phyloP scores from a whole-genome alignment of 2,888 invertebrate genomes.

The Drosophila melanosoma region DNA sequence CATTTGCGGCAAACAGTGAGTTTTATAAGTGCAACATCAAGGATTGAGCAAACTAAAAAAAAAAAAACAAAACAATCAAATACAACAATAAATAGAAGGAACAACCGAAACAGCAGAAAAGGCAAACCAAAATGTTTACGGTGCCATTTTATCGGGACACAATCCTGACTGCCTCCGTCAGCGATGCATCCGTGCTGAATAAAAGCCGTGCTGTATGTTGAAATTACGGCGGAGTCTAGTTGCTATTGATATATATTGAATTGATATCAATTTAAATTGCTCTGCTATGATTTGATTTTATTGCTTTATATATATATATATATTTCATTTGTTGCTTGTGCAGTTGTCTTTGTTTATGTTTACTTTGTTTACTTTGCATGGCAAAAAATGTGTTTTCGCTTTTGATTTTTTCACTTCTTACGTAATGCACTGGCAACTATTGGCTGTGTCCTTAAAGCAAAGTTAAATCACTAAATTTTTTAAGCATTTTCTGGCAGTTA shows the following conservation, averaged over 20 bases:
- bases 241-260: conserved; percentile 13
- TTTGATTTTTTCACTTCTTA: conserved; percentile 33
- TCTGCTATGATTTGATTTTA: conserved; percentile 33
- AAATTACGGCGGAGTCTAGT: conserved; percentile 9
- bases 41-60: conserved; percentile 1
- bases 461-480: conserved; percentile 22
- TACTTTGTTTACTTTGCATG: conserved; percentile 29
- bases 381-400: neutral
- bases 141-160: conserved; percentile 85
- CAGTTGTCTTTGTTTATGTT: conserved; percentile 29
- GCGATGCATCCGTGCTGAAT: conserved; percentile 88
- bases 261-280: conserved; percentile 64
- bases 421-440: conserved; percentile 23
- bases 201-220: conserved; percentile 86
- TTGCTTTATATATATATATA: conserved; percentile 27
- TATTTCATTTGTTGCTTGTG: conserved; percentile 26
- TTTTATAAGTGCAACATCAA: conserved; percentile 35
- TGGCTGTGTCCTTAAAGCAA: conserved; percentile 19
- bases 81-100: neutral
- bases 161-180: conserved; percentile 87
- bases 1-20: conserved; percentile 55
- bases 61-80: conserved; percentile 1
- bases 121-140: conserved; percentile 82
- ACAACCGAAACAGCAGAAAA: neutral
- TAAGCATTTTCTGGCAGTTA: neutral